A percentile compares a stretch with the other conserved stretches of the same genome.
These are phyloP conservation scores for Arrhamphus sclerolepis DNA, from an alignment of 2,797 vertebrate species.

Conservation along the genomic window DNA sequence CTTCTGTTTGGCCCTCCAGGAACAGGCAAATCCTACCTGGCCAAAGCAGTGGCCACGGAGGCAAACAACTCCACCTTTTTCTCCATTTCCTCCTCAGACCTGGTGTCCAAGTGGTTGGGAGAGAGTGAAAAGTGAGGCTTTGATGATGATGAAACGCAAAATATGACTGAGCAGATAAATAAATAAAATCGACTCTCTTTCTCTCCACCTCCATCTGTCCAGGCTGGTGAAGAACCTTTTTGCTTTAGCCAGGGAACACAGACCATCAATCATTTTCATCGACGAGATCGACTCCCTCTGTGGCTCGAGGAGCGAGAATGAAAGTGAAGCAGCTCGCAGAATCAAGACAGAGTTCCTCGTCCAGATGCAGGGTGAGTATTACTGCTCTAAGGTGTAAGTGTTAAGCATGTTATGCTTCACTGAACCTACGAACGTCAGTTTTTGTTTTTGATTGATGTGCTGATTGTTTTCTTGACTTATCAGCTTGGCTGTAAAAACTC, in stretches of 20 bases:
- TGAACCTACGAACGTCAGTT: too few species aligned
- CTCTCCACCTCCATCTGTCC: constrained; percentile 6
- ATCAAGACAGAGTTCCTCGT: constrained; percentile 97
- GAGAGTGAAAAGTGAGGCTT: constrained; percentile 94
- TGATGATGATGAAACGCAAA: background rate
- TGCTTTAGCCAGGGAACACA: constrained; percentile 89
- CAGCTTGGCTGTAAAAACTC: too few species aligned
- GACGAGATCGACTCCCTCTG: constrained; percentile 96
- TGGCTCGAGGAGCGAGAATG: constrained; percentile 93
- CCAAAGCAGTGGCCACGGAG: constrained; percentile 95
- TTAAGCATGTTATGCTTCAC: too few species aligned
- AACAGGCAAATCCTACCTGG: constrained; percentile 96
- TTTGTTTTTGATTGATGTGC: too few species aligned
- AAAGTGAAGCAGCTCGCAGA: constrained; percentile 92
- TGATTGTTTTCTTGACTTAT: too few species aligned
- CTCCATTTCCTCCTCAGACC: constrained; percentile 92
- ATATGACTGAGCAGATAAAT: background rate
- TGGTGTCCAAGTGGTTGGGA: constrained; percentile 96
- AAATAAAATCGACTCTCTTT: background rate
- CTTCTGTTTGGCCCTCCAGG: constrained; percentile 94
- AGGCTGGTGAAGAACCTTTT: constrained; percentile 96
- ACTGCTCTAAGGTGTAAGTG: background rate
- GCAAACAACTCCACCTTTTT: constrained; percentile 98
- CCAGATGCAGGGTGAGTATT: constrained; percentile 91
- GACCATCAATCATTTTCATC: constrained; percentile 96